Evolutionary conservation across 2,113 vertebrate genomes (phyloP).

Genomic region (Columbina picui): DNA sequence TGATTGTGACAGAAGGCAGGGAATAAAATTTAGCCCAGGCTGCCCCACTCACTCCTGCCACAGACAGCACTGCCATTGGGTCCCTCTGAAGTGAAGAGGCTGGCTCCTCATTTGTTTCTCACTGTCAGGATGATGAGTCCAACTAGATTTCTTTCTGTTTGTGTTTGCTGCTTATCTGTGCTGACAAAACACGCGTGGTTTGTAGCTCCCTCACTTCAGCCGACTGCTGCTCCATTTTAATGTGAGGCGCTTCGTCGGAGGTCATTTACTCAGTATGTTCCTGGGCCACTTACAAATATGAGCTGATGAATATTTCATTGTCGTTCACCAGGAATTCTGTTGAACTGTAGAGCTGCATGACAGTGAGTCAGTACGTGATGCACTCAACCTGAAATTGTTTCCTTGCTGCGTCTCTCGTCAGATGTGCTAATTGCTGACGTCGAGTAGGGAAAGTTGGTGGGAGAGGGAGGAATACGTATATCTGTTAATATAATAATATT

Average conservation of each 20-base stretch:
- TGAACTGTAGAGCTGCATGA: constrained; percentile 39
- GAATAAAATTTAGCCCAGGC: neutral
- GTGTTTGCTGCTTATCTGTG: constrained; percentile 55
- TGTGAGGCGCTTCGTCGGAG: neutral
- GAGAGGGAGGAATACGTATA: neutral
- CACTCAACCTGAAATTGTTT: neutral
- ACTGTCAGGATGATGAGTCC: constrained; percentile 8
- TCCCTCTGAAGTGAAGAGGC: neutral
- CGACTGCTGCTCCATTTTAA: constrained; percentile 52
- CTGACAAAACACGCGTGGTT: constrained; percentile 63
- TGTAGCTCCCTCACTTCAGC: constrained; percentile 43
- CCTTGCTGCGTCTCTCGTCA: neutral
- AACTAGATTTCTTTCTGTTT: constrained; percentile 48
- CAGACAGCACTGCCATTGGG: neutral
- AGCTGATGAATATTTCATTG: constrained; percentile 76
- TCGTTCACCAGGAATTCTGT: constrained; percentile 49
- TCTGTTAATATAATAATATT: neutral
- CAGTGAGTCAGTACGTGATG: constrained; percentile 2
- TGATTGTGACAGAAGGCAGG: neutral
- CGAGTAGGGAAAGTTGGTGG: neutral
- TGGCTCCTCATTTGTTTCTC: constrained; percentile 52
- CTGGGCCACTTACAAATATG: constrained; percentile 58
- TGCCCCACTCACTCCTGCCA: neutral
- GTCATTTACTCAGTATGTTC: constrained; percentile 58
- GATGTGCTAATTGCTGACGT: neutral